Percentiles rank a stretch among this genome's conserved stretches.
Conservation (phyloP, 2,888 invertebrate genomes). For the Dryobotodes eremita region DNA sequence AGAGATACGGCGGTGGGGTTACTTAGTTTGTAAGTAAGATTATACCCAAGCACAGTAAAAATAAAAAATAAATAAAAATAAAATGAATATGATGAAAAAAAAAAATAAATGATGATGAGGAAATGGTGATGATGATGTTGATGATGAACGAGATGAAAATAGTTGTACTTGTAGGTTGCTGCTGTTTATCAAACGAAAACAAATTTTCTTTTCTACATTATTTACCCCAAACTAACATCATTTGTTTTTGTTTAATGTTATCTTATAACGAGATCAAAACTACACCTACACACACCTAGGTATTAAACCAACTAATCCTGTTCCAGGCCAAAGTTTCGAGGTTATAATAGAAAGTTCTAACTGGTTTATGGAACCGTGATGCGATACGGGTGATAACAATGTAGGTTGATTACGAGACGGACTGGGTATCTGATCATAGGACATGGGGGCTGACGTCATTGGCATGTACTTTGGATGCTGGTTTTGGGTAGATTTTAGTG, state of each 20-base stretch:
- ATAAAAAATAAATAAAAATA: no score
- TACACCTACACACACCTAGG: neutral
- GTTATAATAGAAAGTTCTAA: conserved; percentile 43
- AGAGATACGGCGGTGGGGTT: no score
- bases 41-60: no score
- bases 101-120: no score
- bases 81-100: no score
- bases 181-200: neutral
- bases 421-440: conserved; percentile 44
- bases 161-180: no score
- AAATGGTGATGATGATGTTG: no score
- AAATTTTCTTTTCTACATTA: neutral
- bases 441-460: conserved; percentile 51
- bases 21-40: no score
- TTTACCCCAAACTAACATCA: neutral
- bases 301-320: neutral
- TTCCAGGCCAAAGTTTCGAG: conserved; percentile 15
- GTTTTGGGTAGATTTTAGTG: neutral
- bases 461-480: neutral
- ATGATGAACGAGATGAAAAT: no score
- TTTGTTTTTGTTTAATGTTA: neutral
- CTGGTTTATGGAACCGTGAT: conserved; percentile 12
- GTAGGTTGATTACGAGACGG: conserved; percentile 36
- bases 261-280: conserved; percentile 8
- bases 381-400: conserved; percentile 53